Evolutionary conservation across 2,113 vertebrate species (phyloP), one percentile per base, ranked within the genome.

Genomic region (Pundamilia nyererei): DNA sequence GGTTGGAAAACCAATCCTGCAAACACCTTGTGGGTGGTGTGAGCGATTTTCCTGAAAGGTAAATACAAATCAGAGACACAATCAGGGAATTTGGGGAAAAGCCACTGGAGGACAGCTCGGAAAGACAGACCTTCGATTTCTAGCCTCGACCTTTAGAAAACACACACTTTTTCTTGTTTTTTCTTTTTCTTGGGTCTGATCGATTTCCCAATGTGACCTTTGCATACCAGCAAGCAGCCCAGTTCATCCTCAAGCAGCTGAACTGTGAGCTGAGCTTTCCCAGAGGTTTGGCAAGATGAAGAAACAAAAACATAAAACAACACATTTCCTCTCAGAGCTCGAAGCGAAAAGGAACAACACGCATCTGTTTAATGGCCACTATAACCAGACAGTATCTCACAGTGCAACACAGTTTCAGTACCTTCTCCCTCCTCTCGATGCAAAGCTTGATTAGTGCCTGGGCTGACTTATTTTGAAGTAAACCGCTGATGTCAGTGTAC

Each of bases 161-260:
- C 47, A 14, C 19, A 53, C 31, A 24, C 33, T 6, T 80, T 8
- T 70, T 60, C 29, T 60, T 60, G 29, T 33, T 60, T 60, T 56
- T 60, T 60, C 56, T 19, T 60, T 87, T 29, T 82, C 60, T 49
- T 62, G 54, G 11, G 5, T 38, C 35, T 47, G 85, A 89, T 88
- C 38, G 31, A 60, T 93, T 83, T 83, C 79, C 81, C 55, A 82
- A 58, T 68, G 47, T 89, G 86, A 92, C 93, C 82, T 93, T 89
- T 89, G 12, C 10, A 10, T 29, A 26, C 24, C 62, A 40, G 77
- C 9, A 14, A 81, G 62, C 24, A 10, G 11, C 70, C n/a, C 45
- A 15, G n/a, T 24, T 26, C 45, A 21, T 54, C 65, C 38, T 77
- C 54, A n/a, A 42, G 42, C 79, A 38, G 53, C 35, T 70, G 84